Evolutionary conservation across 1,140 invertebrate genomes (phyloP), one percentile per base, ranked within the genome.

Genomic region (Drosophila orena): DNA sequence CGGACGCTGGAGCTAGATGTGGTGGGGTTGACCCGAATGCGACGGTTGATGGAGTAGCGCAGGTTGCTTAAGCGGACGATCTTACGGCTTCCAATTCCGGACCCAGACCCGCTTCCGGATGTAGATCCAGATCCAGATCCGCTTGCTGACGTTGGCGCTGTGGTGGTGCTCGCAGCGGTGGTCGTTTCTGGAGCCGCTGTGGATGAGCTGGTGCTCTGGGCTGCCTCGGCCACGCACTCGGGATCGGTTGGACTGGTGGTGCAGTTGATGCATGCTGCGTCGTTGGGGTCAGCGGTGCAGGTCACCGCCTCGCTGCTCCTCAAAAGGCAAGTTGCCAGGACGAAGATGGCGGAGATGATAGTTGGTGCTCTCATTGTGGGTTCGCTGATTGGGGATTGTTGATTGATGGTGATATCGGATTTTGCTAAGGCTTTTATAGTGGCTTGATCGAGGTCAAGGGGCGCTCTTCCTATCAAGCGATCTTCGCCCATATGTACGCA

Each of bases 231-330:
- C 2, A 37, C 6, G 42, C 59, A 27, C 8, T 64, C 59, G 0
- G 24, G 24, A 44, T 76, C n/a, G 2, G 42, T 7, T 12, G 15
- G 1, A 30, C 12, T 35, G 15, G 44, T 35, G 15, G 40, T 15
- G 22, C 73, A 76, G 42, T 76, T 40, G 4, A 55, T 57, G 62
- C 74, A 77, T 3, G 12, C 64, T 0, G 52, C 1, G 14, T 17
- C 57, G 14, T 35, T 69, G 37, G 57, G 1, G 2, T 54, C 56
- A 0, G 54, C 60, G 5, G 60, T 68, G 14, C 75, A 77, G 34
- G 73, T 55, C 12, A 77, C 74, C 3, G 75, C 73, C 2, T 77
- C 65, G 5, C 14, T 53, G 27, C 27, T 53, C 35, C 40, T 61
- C 12, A 58, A 4, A 14, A 56, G 47, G 4, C 57, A 71, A 17